A percentile compares a stretch with the other conserved stretches of the same genome.
These are phyloP conservation scores for Grammomys dolichurus DNA, from an alignment of 2,113 vertebrate genomes.

Conservation along the genomic window DNA sequence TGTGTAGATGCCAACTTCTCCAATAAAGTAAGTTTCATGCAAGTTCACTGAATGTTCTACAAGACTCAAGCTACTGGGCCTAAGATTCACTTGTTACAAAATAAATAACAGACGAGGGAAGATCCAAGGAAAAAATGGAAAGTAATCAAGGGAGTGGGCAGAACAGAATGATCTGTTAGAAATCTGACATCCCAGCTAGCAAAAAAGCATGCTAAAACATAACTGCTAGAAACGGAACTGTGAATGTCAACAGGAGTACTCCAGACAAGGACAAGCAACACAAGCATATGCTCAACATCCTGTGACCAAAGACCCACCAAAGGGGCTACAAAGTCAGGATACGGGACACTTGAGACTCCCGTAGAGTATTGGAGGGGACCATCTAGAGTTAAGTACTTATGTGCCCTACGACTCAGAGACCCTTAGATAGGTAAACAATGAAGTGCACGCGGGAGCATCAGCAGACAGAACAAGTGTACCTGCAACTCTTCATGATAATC, in stretches of 20 bases:
- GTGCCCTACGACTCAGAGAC: background rate
- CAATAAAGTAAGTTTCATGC: background rate
- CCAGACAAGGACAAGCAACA: background rate
- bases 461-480: background rate
- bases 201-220: background rate
- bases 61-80: background rate
- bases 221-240: background rate
- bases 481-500: background rate
- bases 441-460: background rate
- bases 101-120: background rate
- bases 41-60: constrained; percentile 51
- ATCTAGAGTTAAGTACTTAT: background rate
- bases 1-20: constrained; percentile 2
- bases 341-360: background rate
- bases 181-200: background rate
- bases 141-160: background rate
- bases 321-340: constrained; percentile 22
- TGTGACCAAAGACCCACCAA: background rate
- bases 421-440: background rate
- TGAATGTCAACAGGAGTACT: background rate
- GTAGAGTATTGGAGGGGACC: background rate
- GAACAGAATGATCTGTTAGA: background rate
- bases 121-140: constrained; percentile 30
- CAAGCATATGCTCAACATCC: background rate
- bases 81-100: constrained; percentile 18